A percentile compares a stretch with the other conserved stretches of the same genome.
phyloP scores from a whole-genome alignment of 2,888 invertebrate species.

The Eurytoma californica region DNA sequence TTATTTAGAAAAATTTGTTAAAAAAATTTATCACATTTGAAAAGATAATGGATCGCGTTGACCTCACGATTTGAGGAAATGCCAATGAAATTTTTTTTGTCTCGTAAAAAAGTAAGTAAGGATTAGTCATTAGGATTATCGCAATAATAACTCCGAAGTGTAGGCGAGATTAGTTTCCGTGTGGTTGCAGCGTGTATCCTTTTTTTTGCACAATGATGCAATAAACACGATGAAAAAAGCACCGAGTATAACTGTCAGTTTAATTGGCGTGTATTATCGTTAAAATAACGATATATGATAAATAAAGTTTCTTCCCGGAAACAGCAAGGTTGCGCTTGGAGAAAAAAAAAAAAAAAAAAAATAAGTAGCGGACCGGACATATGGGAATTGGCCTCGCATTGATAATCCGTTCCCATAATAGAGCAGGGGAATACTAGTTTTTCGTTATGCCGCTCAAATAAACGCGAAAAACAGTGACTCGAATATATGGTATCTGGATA shows the following conservation, averaged over 20 bases:
- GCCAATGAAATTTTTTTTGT: too few relatives aligned
- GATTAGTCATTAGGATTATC: background rate
- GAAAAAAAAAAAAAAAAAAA: conserved; percentile 7
- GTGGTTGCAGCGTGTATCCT: background rate
- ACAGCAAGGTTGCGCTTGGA: conserved; percentile 5
- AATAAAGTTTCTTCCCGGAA: conserved; percentile 39
- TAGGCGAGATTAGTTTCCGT: background rate
- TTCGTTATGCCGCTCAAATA: background rate
- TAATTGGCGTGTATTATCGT: conserved; percentile 21
- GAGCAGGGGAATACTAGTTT: background rate
- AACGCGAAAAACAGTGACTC: background rate
- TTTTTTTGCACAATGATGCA: conserved; percentile 22
- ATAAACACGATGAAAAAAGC: conserved; percentile 20
- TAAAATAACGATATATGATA: conserved; percentile 38
- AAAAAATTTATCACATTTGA: too few relatives aligned
- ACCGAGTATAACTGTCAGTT: background rate
- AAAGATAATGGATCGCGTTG: too few relatives aligned
- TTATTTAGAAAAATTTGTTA: too few relatives aligned
- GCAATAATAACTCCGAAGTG: background rate
- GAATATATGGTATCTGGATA: too few relatives aligned
- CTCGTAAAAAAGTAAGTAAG: background rate
- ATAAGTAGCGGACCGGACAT: background rate
- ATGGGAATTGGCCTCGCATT: conserved; percentile 32
- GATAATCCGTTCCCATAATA: conserved; percentile 28
- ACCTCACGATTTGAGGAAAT: too few relatives aligned